Conservation (phyloP, 2,888 invertebrate genomes). For the Congeria kusceri region DNA sequence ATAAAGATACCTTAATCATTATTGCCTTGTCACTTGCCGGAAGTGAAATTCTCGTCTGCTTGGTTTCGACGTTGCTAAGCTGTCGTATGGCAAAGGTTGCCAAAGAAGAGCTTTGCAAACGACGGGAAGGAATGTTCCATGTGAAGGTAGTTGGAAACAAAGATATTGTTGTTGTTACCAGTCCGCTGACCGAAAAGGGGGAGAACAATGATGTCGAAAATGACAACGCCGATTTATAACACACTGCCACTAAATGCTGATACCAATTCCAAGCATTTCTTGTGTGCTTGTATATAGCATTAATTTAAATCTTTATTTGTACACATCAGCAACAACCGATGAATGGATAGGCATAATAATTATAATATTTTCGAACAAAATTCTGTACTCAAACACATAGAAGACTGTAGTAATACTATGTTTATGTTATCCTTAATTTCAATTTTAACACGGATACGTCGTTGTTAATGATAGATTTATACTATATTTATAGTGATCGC, state of each 20-base stretch:
- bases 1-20: constrained; percentile 83
- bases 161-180: constrained; percentile 84
- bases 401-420: no score
- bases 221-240: constrained; percentile 46
- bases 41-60: constrained; percentile 83
- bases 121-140: constrained; percentile 85
- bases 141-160: constrained; percentile 85
- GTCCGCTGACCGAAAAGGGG: constrained; percentile 70
- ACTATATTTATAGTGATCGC: no score
- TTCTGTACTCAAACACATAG: no score
- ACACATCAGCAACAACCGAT: no score
- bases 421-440: no score
- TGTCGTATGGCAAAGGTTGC: constrained; percentile 84
- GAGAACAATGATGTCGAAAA: constrained; percentile 65
- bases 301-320: no score
- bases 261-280: no score
- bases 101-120: constrained; percentile 84
- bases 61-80: constrained; percentile 83
- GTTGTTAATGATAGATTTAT: no score
- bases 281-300: no score
- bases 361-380: no score
- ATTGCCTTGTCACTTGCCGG: constrained; percentile 83
- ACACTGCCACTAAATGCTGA: background rate
- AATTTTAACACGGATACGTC: no score
- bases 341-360: no score